Percentiles rank a stretch among this genome's conserved stretches.
Conservation (phyloP, 2,797 vertebrate species). For the Karalla daura region DNA sequence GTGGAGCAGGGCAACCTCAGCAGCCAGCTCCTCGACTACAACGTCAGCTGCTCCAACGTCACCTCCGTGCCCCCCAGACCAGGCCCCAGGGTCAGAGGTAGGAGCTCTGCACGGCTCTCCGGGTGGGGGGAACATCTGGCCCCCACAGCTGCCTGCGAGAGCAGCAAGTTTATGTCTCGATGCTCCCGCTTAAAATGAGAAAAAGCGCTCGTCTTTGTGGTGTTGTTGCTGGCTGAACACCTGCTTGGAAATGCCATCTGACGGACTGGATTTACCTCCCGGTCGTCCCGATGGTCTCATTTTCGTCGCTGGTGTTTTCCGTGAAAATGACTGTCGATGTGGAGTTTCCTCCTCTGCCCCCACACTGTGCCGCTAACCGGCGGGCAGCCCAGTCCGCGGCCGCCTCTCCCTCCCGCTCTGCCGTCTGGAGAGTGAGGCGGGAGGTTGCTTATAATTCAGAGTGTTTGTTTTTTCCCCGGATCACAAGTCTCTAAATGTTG, state of each 20-base stretch:
- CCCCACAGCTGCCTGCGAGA: background rate
- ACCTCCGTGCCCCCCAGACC: slow-evolving; percentile 33
- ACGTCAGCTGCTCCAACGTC: slow-evolving; percentile 56
- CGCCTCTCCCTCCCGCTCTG: slow-evolving; percentile 21
- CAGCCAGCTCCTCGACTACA: slow-evolving; percentile 47
- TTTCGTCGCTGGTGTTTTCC: background rate
- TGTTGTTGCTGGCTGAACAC: slow-evolving; percentile 13
- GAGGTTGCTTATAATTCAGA: slow-evolving; percentile 17
- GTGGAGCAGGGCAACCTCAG: slow-evolving; percentile 63
- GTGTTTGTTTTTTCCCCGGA: slow-evolving; percentile 27
- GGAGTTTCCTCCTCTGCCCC: background rate
- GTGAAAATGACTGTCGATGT: slow-evolving; percentile 18
- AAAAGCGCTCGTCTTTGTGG: background rate
- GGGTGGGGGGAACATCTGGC: background rate
- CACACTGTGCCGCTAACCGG: slow-evolving; percentile 24
- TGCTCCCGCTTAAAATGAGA: no score
- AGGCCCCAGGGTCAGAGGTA: slow-evolving; percentile 49
- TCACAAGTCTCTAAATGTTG: slow-evolving; percentile 12
- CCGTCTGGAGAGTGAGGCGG: background rate
- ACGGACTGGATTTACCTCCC: background rate
- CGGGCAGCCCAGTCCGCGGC: slow-evolving; percentile 16
- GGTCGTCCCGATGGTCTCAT: background rate
- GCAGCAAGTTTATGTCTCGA: no score
- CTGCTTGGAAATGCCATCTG: slow-evolving; percentile 3
- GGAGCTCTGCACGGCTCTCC: background rate